Base-by-base conservation (phyloP, 2,797 vertebrate genomes). In the Manis crassicaudata region DNA sequence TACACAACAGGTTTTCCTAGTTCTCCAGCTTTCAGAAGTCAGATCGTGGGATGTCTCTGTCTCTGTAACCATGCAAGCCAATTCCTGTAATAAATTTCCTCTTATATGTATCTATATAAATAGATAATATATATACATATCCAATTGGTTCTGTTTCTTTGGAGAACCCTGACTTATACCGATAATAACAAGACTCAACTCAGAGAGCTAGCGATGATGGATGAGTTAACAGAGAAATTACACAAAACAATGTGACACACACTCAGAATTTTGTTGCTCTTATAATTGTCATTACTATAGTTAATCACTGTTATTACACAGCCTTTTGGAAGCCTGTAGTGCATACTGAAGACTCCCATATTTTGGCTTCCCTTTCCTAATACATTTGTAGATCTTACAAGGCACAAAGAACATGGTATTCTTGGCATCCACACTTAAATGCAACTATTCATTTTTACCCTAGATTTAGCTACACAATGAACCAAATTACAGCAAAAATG, bases 391-490 rank as follows among this genome's bases (percentile, higher is more conserved):
- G 7, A 79, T 65, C 37, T 88, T 68, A 73, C 1, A 35, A 40
- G 37, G 25, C 32, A 75, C 43, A 68, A 65, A 92, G 32, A 80
- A 14, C 60, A 40, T 8, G 7, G 13, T 32, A 32, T 84, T 83
- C 37, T 56, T 95, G 50, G 65, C 52, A 62, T 25, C 35, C 35
- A 84, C 32, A n/a, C 52, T 93, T 67, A 84, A 85, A 84, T 85
- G 29, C 65, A 85, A 84, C 88, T 62, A 62, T 80, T 5, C 35
- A 70, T 73, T 46, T 91, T 50, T 52, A 84, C 6, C 84, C 13
- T 76, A 91, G 58, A 43, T 79, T 95, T 62, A 68, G 11, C 79
- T 79, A 32, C 16, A 70, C 40, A 84, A 92, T 94, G 65, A 92
- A 92, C 37, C 20, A 94, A 91, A 83, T 84, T 72, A 81, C 70